These are phyloP conservation scores for Pagetopsis macropterus DNA, from an alignment of 2,797 vertebrate genomes.

Conservation along the genomic window DNA sequence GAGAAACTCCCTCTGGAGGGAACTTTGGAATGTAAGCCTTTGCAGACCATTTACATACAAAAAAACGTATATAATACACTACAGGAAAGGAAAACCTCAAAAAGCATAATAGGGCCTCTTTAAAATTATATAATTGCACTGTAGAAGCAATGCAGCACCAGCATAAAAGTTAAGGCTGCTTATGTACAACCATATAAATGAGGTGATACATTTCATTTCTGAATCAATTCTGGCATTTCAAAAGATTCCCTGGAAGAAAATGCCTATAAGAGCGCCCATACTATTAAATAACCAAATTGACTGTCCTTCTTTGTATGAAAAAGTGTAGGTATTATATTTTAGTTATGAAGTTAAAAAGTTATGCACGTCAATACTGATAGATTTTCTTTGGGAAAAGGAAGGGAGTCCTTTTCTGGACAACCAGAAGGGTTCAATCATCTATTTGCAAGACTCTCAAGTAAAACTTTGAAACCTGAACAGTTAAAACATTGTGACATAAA, in stretches of 20 bases:
- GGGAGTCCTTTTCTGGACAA: conserved; percentile 20
- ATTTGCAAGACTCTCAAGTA: conserved; percentile 22
- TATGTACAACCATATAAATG: neutral
- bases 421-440: conserved; percentile 22
- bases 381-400: conserved; percentile 15
- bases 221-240: conserved; percentile 13
- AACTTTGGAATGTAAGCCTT: no score
- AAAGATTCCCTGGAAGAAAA: conserved; percentile 30
- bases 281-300: neutral
- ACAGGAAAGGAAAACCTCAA: no score
- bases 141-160: conserved; percentile 26
- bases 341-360: conserved; percentile 11
- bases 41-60: no score
- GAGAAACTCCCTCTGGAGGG: no score
- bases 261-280: neutral
- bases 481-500: conserved; percentile 48
- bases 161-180: conserved; percentile 10
- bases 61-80: no score
- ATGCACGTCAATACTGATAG: conserved; percentile 3
- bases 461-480: conserved; percentile 38
- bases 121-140: conserved; percentile 7
- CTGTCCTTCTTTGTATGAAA: conserved; percentile 28
- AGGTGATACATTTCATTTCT: conserved; percentile 27
- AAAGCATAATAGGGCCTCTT: no score
- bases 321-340: conserved; percentile 45